phyloP scores from a whole-genome alignment of 2,888 invertebrate species.

The Lordiphosa andalusiaca region DNA sequence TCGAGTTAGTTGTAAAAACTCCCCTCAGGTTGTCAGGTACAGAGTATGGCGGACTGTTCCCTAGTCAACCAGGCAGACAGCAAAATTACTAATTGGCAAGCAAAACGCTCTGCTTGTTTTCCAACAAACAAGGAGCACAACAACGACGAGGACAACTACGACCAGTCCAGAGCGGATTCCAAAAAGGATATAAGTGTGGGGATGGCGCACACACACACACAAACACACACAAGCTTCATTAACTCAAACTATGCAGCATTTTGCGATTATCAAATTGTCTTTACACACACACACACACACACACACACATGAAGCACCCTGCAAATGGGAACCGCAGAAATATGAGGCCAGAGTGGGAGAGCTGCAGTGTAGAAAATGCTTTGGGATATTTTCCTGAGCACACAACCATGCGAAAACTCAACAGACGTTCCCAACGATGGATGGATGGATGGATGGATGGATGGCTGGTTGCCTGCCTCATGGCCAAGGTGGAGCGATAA shows the following conservation, averaged over 20 bases:
- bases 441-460: constrained; percentile 5
- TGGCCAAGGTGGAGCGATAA: constrained; percentile 49
- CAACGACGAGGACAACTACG: constrained; percentile 15
- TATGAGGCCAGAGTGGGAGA: constrained; percentile 47
- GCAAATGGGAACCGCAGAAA: constrained; percentile 57
- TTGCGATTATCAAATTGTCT: constrained; percentile 73
- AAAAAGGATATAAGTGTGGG: constrained; percentile 19
- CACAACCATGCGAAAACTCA: constrained; percentile 57
- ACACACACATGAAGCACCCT: constrained; percentile 45
- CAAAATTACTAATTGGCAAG: constrained; percentile 72
- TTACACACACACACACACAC: constrained; percentile 48
- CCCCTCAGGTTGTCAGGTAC: constrained; percentile 42
- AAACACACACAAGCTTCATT: constrained; percentile 64
- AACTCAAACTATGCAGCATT: constrained; percentile 73
- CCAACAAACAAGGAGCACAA: constrained; percentile 55
- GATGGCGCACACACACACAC: constrained; percentile 51
- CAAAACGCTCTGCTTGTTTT: constrained; percentile 72
- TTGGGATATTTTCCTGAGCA: constrained; percentile 59
- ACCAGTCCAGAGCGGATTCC: constrained; percentile 18
- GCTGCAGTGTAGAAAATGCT: constrained; percentile 44
- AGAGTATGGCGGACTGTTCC: constrained; percentile 22
- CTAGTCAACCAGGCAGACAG: constrained; percentile 36
- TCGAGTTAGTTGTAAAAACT: constrained; percentile 23
- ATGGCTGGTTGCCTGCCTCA: constrained; percentile 12
- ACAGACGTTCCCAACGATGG: constrained; percentile 23